These are phyloP conservation scores for Muntiacus reevesi DNA, from an alignment of 2,113 vertebrate genomes.

Conservation along the genomic window DNA sequence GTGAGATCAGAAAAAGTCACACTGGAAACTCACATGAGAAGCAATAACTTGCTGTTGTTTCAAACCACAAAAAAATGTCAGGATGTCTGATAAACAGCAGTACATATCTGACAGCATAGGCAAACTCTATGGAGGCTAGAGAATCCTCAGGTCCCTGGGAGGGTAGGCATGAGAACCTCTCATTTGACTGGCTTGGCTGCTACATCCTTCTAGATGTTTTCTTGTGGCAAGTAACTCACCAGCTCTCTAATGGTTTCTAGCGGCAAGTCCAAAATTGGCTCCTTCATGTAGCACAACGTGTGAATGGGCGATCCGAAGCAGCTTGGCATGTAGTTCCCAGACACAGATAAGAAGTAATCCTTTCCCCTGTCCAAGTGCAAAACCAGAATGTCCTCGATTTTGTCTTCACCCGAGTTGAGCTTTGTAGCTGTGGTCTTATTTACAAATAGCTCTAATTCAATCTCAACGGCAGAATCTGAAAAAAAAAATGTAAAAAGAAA, in stretches of 20 bases:
- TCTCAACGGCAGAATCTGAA: constrained; percentile 86
- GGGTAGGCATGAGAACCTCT: background rate
- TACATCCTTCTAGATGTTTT: background rate
- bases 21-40: background rate
- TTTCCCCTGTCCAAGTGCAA: constrained; percentile 93
- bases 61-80: background rate
- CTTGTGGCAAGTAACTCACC: constrained; percentile 80
- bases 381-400: constrained; percentile 95
- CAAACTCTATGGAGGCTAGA: background rate
- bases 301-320: constrained; percentile 92
- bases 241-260: constrained; percentile 83
- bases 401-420: constrained; percentile 89
- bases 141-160: background rate
- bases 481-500: constrained; percentile 18
- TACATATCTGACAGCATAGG: background rate
- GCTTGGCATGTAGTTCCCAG: constrained; percentile 94
- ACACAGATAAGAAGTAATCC: constrained; percentile 95
- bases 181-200: background rate
- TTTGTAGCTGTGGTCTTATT: constrained; percentile 92
- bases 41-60: background rate
- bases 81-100: background rate
- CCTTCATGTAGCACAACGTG: constrained; percentile 87
- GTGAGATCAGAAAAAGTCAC: background rate
- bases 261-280: constrained; percentile 92
- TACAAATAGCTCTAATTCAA: constrained; percentile 95